Percentiles rank a stretch among this genome's conserved stretches.
Evolutionary conservation across 2,888 invertebrate genomes (phyloP).

Genomic region (Nymphalis polychloros): DNA sequence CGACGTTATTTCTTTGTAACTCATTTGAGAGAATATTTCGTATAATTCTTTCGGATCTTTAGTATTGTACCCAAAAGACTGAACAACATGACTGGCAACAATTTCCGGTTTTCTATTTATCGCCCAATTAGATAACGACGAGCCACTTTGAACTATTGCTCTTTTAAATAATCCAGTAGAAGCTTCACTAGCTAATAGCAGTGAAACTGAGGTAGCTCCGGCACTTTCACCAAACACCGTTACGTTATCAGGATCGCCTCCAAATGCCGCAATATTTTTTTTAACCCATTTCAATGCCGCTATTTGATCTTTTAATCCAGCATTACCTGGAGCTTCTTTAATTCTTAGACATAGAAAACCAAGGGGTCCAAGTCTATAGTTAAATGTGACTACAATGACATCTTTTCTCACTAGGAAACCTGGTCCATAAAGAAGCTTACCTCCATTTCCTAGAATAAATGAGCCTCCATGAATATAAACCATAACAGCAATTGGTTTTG

Average conservation of each 20-base stretch:
- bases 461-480: constrained; percentile 73
- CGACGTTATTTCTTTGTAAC: constrained; percentile 54
- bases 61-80: constrained; percentile 59
- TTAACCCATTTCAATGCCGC: constrained; percentile 72
- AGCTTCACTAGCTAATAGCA: constrained; percentile 59
- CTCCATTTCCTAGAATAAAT: constrained; percentile 66
- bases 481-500: constrained; percentile 64
- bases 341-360: constrained; percentile 70
- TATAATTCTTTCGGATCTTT: constrained; percentile 63
- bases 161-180: constrained; percentile 64
- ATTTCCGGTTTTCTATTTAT: constrained; percentile 64
- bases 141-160: constrained; percentile 71
- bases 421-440: constrained; percentile 65
- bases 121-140: constrained; percentile 65
- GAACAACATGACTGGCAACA: constrained; percentile 62
- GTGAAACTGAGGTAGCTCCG: constrained; percentile 61
- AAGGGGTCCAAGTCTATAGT: constrained; percentile 70
- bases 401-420: constrained; percentile 65
- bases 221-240: constrained; percentile 76
- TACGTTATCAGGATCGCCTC: constrained; percentile 70
- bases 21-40: constrained; percentile 56
- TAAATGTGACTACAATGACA: constrained; percentile 69
- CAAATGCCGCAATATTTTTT: constrained; percentile 70
- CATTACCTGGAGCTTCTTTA: constrained; percentile 72
- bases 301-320: constrained; percentile 71